A percentile compares a stretch with the other conserved stretches of the same genome.
These are phyloP conservation scores for Ariopsis seemanni DNA, from an alignment of 2,113 vertebrate genomes.

Conservation along the genomic window DNA sequence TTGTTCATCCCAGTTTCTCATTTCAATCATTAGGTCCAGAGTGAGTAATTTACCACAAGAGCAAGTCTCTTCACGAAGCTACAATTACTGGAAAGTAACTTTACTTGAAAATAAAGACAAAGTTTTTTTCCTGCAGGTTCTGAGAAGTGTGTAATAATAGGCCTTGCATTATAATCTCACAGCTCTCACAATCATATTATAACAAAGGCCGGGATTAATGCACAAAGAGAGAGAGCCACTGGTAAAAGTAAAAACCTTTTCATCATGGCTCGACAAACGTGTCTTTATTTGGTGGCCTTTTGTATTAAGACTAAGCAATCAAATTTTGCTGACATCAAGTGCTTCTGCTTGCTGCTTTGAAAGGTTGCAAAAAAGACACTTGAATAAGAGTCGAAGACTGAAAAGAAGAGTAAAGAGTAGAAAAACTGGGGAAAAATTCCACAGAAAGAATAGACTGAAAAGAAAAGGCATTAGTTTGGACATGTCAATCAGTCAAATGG, in stretches of 20 bases:
- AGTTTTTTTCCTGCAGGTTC: background rate
- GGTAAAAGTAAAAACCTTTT: conserved; percentile 4
- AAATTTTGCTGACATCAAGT: background rate
- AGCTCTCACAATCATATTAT: background rate
- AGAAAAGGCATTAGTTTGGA: background rate
- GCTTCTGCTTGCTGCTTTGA: background rate
- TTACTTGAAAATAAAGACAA: background rate
- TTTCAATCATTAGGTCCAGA: background rate
- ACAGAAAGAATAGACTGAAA: background rate
- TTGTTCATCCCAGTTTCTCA: background rate
- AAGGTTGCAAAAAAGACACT: background rate
- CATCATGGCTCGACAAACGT: background rate
- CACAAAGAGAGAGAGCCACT: background rate
- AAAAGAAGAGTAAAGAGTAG: background rate
- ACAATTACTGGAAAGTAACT: background rate
- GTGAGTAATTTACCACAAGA: background rate
- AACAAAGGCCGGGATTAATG: background rate
- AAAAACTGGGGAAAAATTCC: background rate
- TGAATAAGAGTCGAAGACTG: background rate
- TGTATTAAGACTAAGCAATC: background rate
- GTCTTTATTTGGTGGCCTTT: background rate
- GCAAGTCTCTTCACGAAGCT: conserved; percentile 31
- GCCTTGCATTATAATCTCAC: background rate
- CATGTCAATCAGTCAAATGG: background rate
- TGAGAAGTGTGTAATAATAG: background rate